These are phyloP conservation scores for Drosophila acutilabella DNA, from an alignment of 2,888 invertebrate genomes.

Conservation along the genomic window DNA sequence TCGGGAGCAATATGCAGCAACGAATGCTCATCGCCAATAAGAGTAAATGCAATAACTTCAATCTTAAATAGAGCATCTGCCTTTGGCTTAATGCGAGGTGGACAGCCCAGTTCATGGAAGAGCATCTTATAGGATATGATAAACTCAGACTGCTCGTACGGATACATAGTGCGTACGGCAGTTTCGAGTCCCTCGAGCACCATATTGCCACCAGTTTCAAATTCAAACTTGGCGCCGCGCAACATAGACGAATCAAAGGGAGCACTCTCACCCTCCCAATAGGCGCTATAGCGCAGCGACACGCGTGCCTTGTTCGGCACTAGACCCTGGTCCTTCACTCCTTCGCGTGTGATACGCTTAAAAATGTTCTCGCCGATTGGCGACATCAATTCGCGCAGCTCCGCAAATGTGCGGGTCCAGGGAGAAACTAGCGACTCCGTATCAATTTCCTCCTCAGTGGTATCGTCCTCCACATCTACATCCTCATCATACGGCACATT, in stretches of 20 bases:
- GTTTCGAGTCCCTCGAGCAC: constrained; percentile 89
- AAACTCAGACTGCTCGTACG: constrained; percentile 92
- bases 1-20: constrained; percentile 85
- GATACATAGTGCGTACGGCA: constrained; percentile 91
- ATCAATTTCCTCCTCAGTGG: constrained; percentile 35
- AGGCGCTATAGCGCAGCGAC: constrained; percentile 82
- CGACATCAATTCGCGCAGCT: constrained; percentile 78
- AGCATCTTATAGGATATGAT: constrained; percentile 90
- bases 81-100: constrained; percentile 91
- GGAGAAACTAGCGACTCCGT: constrained; percentile 74
- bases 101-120: constrained; percentile 91
- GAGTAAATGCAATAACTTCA: constrained; percentile 88
- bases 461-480: constrained; percentile 68
- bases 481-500: constrained; percentile 72
- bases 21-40: constrained; percentile 83
- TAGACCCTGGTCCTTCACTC: constrained; percentile 55
- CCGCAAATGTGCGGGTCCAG: constrained; percentile 82
- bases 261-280: constrained; percentile 81
- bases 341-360: constrained; percentile 76
- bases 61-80: constrained; percentile 91
- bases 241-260: constrained; percentile 84
- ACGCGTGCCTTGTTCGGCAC: constrained; percentile 81
- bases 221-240: constrained; percentile 78
- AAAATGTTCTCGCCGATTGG: constrained; percentile 71
- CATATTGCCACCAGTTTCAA: constrained; percentile 76